Conservation (phyloP, 2,113 vertebrate genomes). For the Phyllopteryx taeniolatus region DNA sequence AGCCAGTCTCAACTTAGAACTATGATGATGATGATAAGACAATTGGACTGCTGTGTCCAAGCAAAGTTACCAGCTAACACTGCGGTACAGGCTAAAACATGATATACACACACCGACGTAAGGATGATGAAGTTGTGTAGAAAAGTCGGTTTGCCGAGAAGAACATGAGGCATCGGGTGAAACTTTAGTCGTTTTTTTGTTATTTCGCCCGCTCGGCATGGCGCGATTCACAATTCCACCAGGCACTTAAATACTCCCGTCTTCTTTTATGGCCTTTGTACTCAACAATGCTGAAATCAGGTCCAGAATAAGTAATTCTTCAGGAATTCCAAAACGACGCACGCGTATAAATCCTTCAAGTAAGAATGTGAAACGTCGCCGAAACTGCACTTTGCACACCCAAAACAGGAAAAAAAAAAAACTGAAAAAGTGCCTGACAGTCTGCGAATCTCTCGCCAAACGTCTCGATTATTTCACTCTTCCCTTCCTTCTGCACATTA, state of each 20-base stretch:
- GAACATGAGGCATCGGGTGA: conserved; percentile 60
- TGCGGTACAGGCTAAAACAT: conserved; percentile 28
- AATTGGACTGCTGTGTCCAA: conserved; percentile 24
- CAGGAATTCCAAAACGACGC: conserved; percentile 26
- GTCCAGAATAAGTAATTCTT: conserved; percentile 38
- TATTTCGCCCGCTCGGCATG: conserved; percentile 18
- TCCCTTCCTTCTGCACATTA: conserved; percentile 80
- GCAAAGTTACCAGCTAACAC: conserved; percentile 51
- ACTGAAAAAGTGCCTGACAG: conserved; percentile 34
- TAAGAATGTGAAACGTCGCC: conserved; percentile 42
- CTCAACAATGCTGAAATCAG: conserved; percentile 27
- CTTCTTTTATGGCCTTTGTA: conserved; percentile 49
- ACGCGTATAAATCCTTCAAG: conserved; percentile 50
- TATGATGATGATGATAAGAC: conserved; percentile 26
- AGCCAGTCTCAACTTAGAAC: conserved; percentile 36
- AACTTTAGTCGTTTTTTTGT: conserved; percentile 31
- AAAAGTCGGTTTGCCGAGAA: conserved; percentile 50
- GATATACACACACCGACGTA: conserved; percentile 34
- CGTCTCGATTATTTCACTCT: conserved; percentile 24
- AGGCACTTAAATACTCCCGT: conserved; percentile 73
- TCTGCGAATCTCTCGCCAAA: conserved; percentile 39
- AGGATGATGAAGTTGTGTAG: conserved; percentile 45
- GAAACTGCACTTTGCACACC: conserved; percentile 30
- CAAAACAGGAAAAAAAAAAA: conserved; percentile 15
- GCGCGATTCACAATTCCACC: conserved; percentile 41